Evolutionary conservation across 2,888 invertebrate species (phyloP), one percentile per base, ranked within the genome.

Genomic region (Cephonodes hylas): DNA sequence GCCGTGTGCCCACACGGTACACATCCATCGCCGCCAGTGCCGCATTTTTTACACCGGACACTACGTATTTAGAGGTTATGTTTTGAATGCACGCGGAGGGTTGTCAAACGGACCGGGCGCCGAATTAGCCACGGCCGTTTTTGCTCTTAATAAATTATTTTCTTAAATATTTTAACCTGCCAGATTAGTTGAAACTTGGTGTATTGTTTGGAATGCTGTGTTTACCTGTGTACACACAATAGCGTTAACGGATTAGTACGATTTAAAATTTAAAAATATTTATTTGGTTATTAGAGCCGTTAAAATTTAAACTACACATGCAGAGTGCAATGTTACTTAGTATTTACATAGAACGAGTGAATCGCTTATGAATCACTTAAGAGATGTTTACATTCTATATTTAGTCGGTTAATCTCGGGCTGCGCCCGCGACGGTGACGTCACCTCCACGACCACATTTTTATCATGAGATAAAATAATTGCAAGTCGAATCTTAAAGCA

Each of bases 11-110:
- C 69, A 74, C 70, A 61, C 70, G 61, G 70, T 66, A 69, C 53
- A 70, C 62, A 59, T 64, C 70, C 72, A 38, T 10, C 38, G 38
- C 79, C 69, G 48, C 48, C 48, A 27, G 48, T 27, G 10, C 53
- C 20, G 88, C 86, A 86, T 88, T 90, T 89, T 90, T 91, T 89
- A 84, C 80, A 62, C 75, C 77, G 81, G 80, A 83, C 85, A 87
- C 85, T 85, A 76, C 80, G 73, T 76, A 48, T 81, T 90, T 86
- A 71, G 89, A 91, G 91, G 91, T 90, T 90, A 89, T 84, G 79
- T 85, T 86, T 81, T 80, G 80, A 80, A 81, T 81, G 75, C 79
- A 76, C 71, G 72, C 72, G 66, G 66, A 31, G 27, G 58, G 22
- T 48, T 59, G 38, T 59, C 46, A 38, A 59, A 23, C 42, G 8